These are phyloP conservation scores for Scomber colias DNA, from an alignment of 2,113 vertebrate genomes.

Conservation along the genomic window DNA sequence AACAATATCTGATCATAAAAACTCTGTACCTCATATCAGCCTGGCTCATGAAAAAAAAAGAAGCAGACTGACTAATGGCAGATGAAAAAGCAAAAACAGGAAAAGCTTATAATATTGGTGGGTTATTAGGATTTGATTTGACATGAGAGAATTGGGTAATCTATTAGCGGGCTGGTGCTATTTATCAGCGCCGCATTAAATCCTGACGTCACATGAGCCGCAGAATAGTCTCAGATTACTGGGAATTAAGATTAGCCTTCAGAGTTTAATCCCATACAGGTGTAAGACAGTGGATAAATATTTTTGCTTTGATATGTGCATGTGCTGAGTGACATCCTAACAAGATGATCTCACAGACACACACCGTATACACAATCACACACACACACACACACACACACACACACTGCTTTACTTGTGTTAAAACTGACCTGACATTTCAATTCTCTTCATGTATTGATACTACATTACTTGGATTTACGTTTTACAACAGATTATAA, in stretches of 20 bases:
- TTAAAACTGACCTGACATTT: too few relatives aligned
- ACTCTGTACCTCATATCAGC: constrained; percentile 13
- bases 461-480: too few relatives aligned
- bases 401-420: not conserved
- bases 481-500: too few relatives aligned
- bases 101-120: constrained; percentile 42
- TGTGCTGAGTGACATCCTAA: constrained; percentile 28
- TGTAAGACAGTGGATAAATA: constrained; percentile 62
- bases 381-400: not conserved
- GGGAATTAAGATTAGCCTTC: constrained; percentile 69
- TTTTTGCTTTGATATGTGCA: constrained; percentile 46
- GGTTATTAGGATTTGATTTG: constrained; percentile 55
- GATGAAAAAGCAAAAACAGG: constrained; percentile 24
- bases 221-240: constrained; percentile 68
- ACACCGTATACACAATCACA: not conserved
- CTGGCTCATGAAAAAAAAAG: not conserved
- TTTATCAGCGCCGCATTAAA: constrained; percentile 66
- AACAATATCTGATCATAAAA: constrained; percentile 7
- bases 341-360: constrained; percentile 34
- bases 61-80: constrained; percentile 24
- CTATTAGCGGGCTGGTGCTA: constrained; percentile 52
- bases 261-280: constrained; percentile 68
- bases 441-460: too few relatives aligned
- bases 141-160: constrained; percentile 62
- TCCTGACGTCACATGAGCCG: constrained; percentile 58